Evolutionary conservation across 2,797 vertebrate species (phyloP).

Genomic region (Australoheros facetus): DNA sequence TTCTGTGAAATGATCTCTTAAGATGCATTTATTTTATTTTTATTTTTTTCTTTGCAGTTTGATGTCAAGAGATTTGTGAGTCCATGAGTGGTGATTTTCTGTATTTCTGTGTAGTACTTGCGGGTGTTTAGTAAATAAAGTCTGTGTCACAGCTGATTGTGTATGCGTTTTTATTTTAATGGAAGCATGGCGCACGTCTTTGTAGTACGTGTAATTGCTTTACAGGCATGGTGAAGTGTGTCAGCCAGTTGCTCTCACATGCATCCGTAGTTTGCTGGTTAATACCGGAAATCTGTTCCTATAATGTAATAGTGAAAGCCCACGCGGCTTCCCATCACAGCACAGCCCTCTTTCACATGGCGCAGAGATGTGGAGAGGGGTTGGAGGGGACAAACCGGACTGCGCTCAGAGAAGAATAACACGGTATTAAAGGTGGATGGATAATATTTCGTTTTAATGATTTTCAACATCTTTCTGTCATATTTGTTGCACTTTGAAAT

Average conservation of each 20-base stretch:
- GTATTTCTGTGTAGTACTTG: conserved; percentile 67
- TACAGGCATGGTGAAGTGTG: conserved; percentile 11
- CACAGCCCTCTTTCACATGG: conserved; percentile 77
- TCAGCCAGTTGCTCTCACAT: conserved; percentile 31
- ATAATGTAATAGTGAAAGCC: conserved; percentile 69
- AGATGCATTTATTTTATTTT: not conserved
- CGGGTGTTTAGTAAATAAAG: conserved; percentile 80
- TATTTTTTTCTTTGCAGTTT: conserved; percentile 6
- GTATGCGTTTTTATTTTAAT: not conserved
- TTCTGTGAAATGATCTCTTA: conserved; percentile 40
- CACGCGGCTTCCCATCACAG: conserved; percentile 72
- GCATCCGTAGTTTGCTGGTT: conserved; percentile 48
- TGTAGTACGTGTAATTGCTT: conserved; percentile 1
- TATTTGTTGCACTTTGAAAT: conserved; percentile 47
- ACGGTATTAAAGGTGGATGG: not conserved
- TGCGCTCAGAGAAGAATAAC: conserved; percentile 20
- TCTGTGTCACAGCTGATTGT: conserved; percentile 63
- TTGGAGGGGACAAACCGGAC: conserved; percentile 31
- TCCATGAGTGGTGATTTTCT: conserved; percentile 51
- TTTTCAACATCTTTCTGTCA: not conserved
- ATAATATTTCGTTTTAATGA: not conserved
- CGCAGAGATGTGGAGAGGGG: conserved; percentile 2
- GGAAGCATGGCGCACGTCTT: not conserved
- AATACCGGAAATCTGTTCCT: conserved; percentile 68
- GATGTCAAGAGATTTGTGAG: conserved; percentile 42